Base-by-base conservation (phyloP, 2,888 invertebrate species). In the Platerodrilus igneus region DNA sequence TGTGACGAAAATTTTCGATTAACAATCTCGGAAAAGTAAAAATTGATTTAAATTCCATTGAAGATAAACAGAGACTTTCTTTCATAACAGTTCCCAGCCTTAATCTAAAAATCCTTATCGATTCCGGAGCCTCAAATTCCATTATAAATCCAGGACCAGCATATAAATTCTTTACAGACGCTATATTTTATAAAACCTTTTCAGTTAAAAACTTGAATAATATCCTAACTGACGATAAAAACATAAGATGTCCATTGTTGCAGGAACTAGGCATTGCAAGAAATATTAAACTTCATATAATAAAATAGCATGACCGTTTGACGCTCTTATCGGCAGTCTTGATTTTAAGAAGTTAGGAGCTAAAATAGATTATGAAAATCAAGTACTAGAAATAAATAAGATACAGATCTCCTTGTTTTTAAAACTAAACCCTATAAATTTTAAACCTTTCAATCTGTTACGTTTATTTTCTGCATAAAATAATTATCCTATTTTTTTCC, bases 331-430 rank as follows among this genome's bases (percentile, higher is more conserved):
- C 6, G 27, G 27, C 3, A 14, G 4, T 16, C 8, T 15, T 9
- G 15, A 27, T 14, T 15, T 27, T 4, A 15, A 15, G 4, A 29
- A 29, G 18, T 8, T 29, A 2, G 8, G 18, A 29, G 29, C 29
- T 9, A 18, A 18, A 9, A 29, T 29, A 10, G 29, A 29, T 4
- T 21, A 21, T 5, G 3, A 2, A n/a, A 5, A 21, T 5, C 3
- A 21, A 3, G 9, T 9, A 3, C 5, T 21, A 21, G 9, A 21
- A 21, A 21, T 21, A 3, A 9, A 9, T n/a, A 3, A 2, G 2
- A 3, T 21, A 3, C 3, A 21, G 9, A 21, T 21, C 3, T 9
- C 21, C n/a, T 21, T 21, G 8, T 21, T 21, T n/a, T n/a, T n/a
- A n/a, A n/a, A n/a, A n/a, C n/a, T n/a, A n/a, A n/a, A n/a, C n/a